These are phyloP conservation scores for Acromyrmex charruanus DNA, from an alignment of 1,140 invertebrate species.

Conservation along the genomic window DNA sequence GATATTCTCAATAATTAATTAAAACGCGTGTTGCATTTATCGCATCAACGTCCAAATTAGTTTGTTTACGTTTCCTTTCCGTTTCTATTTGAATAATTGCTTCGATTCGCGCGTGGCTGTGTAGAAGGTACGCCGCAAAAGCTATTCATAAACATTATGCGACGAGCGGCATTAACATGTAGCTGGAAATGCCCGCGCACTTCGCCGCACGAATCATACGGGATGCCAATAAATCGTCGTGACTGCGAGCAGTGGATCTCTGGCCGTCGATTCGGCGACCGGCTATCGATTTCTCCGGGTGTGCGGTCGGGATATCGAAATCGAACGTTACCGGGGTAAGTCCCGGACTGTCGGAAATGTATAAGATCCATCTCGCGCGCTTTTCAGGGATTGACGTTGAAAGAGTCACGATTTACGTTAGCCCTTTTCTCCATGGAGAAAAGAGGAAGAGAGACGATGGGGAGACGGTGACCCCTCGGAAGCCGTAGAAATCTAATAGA, in stretches of 20 bases:
- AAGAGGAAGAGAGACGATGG: conserved; percentile 31
- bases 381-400: conserved; percentile 77
- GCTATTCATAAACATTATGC: conserved; percentile 58
- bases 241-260: conserved; percentile 45
- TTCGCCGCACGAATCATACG: conserved; percentile 29
- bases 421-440: conserved; percentile 60
- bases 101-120: too few relatives aligned
- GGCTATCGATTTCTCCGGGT: conserved; percentile 69
- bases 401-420: conserved; percentile 76
- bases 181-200: conserved; percentile 1
- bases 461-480: conserved; percentile 72
- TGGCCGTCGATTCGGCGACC: conserved; percentile 39
- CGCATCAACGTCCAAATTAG: conserved; percentile 12
- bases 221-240: conserved; percentile 49
- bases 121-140: background rate
- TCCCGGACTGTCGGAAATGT: conserved; percentile 61
- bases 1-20: background rate
- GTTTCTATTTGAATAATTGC: conserved; percentile 19
- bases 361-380: conserved; percentile 75
- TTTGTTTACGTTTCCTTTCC: conserved; percentile 35
- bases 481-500: conserved; percentile 84
- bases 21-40: background rate
- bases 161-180: conserved; percentile 46
- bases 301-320: conserved; percentile 46
- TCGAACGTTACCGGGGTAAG: conserved; percentile 11